Percentiles rank a stretch among this genome's conserved stretches.
These are phyloP conservation scores for Drosophila subobscura DNA, from an alignment of 1,140 invertebrate genomes.

Conservation along the genomic window DNA sequence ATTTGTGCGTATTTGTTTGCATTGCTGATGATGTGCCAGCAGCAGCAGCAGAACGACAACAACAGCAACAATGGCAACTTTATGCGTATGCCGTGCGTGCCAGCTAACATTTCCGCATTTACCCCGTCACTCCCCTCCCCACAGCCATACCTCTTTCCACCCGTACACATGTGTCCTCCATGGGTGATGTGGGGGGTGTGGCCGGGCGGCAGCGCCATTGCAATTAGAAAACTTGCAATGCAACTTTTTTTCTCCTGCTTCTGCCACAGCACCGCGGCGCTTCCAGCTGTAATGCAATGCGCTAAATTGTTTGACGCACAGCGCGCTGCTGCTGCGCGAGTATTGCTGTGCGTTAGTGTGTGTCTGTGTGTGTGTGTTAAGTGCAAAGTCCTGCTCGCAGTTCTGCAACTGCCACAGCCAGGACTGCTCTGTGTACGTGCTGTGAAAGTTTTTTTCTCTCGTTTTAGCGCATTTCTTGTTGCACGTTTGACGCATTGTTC, in stretches of 20 bases:
- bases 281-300: conserved; percentile 65
- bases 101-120: conserved; percentile 35
- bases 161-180: conserved; percentile 35
- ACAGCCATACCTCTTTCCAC: conserved; percentile 17
- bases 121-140: not conserved
- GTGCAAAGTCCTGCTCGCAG: conserved; percentile 73
- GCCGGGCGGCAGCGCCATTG: conserved; percentile 34
- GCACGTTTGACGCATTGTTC: conserved; percentile 51
- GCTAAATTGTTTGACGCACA: conserved; percentile 73
- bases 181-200: not conserved
- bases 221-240: conserved; percentile 73
- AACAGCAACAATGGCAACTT: conserved; percentile 26
- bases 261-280: conserved; percentile 8
- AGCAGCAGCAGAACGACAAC: conserved; percentile 42
- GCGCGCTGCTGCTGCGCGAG: not conserved
- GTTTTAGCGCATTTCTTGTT: conserved; percentile 74
- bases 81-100: conserved; percentile 60
- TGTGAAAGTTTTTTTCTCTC: conserved; percentile 67
- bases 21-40: conserved; percentile 74
- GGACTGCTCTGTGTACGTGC: conserved; percentile 56
- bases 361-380: conserved; percentile 49
- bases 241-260: conserved; percentile 57
- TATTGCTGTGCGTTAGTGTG: conserved; percentile 9
- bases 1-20: conserved; percentile 81
- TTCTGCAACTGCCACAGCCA: conserved; percentile 33